Conservation (phyloP, 2,797 vertebrate species). For the Epinephelus malabaricus region DNA sequence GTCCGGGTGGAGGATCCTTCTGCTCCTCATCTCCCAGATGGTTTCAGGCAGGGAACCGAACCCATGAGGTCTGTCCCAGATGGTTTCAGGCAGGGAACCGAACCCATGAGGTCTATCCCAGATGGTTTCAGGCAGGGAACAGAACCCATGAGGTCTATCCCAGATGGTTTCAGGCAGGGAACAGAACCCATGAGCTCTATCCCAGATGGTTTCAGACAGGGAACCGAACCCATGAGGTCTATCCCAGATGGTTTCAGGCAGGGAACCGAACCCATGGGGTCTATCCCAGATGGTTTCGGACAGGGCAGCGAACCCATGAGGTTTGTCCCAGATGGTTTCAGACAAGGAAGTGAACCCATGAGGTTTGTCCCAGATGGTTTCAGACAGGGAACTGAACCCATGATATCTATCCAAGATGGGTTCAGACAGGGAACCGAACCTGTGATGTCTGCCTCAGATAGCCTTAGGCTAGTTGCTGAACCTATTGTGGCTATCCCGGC, state of each 20-base stretch:
- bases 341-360: slow-evolving; percentile 22
- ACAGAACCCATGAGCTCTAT: neutral
- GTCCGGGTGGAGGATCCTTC: slow-evolving; percentile 60
- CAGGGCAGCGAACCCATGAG: too few species aligned
- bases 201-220: slow-evolving; percentile 56
- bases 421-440: slow-evolving; percentile 48
- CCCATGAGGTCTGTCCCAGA: neutral
- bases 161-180: slow-evolving; percentile 54
- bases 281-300: too few species aligned
- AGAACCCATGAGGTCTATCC: accelerated
- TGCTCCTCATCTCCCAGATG: slow-evolving; percentile 22
- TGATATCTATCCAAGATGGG: accelerated
- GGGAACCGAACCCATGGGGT: slow-evolving; percentile 21
- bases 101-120: neutral
- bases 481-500: neutral
- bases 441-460: too few species aligned
- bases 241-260: slow-evolving; percentile 48
- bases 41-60: slow-evolving; percentile 37
- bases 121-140: slow-evolving; percentile 51
- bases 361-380: slow-evolving; percentile 3
- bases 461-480: too few species aligned
- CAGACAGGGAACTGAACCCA: slow-evolving; percentile 14
- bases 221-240: neutral
- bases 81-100: slow-evolving; percentile 48
- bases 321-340: slow-evolving; percentile 51